phyloP scores from a whole-genome alignment of 92 coral and sea anemone genomes.

The Pocillopora grandis region DNA sequence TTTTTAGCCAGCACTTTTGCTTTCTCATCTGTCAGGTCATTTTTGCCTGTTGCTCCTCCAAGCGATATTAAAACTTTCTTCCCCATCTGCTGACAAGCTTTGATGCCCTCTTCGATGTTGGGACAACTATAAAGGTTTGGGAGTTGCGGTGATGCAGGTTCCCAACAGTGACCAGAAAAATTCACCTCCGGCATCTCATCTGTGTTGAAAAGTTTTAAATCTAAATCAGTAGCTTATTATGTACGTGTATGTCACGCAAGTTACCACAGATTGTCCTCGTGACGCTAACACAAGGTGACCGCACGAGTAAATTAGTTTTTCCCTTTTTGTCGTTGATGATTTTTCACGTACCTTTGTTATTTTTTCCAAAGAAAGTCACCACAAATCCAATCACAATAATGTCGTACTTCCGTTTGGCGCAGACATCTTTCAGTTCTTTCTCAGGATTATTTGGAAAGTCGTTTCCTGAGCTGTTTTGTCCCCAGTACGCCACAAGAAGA shows the following conservation, averaged over 20 bases:
- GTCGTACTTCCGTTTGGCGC: constrained; percentile 67
- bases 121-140: constrained; percentile 66
- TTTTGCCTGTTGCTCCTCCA: constrained; percentile 71
- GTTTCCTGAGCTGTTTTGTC: constrained; percentile 15
- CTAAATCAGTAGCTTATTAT: no score
- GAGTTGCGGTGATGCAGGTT: constrained; percentile 30
- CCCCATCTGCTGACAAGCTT: constrained; percentile 55
- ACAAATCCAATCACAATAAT: constrained; percentile 75
- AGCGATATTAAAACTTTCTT: constrained; percentile 76
- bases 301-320: no score
- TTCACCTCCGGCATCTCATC: constrained; percentile 56
- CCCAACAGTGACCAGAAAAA: constrained; percentile 50
- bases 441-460: constrained; percentile 1
- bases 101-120: constrained; percentile 62
- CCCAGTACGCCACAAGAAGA: constrained; percentile 39
- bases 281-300: no score
- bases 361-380: constrained; percentile 57
- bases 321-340: no score
- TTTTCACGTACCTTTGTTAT: constrained; percentile 50
- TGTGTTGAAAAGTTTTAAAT: background rate
- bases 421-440: constrained; percentile 41
- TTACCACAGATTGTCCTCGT: no score
- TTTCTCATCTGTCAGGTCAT: constrained; percentile 23
- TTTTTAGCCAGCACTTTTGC: constrained; percentile 44
- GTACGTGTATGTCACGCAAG: no score